Evolutionary conservation across 2,113 vertebrate genomes (phyloP).

Genomic region (Atrichornis clamosus): DNA sequence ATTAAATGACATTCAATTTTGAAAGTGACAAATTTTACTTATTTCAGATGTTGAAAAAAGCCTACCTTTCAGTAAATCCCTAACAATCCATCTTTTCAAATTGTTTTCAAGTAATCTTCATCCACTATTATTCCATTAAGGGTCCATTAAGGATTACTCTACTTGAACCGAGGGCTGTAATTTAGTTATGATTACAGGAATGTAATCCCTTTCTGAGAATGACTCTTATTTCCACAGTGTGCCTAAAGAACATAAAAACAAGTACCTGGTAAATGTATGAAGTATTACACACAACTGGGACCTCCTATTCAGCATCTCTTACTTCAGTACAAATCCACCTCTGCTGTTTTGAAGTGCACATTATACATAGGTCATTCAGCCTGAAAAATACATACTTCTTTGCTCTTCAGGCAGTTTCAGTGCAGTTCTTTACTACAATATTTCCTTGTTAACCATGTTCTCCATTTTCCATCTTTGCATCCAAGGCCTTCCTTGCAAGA

Average conservation of each 20-base stretch:
- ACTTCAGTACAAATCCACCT: neutral
- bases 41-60: neutral
- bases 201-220: neutral
- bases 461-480: neutral
- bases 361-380: neutral
- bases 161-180: neutral
- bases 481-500: neutral
- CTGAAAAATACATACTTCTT: neutral
- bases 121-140: neutral
- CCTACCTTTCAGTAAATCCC: neutral
- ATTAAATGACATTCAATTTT: neutral
- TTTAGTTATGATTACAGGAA: neutral
- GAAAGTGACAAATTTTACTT: neutral
- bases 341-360: neutral
- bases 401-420: neutral
- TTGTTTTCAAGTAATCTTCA: neutral
- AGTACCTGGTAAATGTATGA: neutral
- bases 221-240: neutral
- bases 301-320: neutral
- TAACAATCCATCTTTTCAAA: neutral
- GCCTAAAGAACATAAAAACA: neutral
- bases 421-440: neutral
- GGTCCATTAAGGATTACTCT: neutral
- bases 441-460: neutral
- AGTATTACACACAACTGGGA: fast-evolving